Percentiles rank a stretch among this genome's conserved stretches.
phyloP scores from a whole-genome alignment of 1,140 invertebrate species.

The Ylistrum balloti region DNA sequence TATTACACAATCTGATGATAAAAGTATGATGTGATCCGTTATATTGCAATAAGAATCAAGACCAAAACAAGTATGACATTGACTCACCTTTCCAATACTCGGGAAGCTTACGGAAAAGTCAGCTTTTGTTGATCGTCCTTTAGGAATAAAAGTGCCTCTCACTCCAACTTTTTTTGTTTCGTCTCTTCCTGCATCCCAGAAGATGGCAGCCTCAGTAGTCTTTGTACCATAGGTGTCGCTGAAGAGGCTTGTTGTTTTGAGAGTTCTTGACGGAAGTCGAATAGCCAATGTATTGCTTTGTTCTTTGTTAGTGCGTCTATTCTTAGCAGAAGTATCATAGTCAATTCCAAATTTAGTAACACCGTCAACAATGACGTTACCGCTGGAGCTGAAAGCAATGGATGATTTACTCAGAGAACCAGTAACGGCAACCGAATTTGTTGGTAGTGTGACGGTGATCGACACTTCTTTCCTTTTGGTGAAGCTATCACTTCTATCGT shows the following conservation, averaged over 20 bases:
- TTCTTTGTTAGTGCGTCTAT: conserved; percentile 14
- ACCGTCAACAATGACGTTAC: conserved; percentile 49
- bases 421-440: conserved; percentile 46
- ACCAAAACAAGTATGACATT: not conserved
- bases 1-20: too few relatives aligned
- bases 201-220: conserved; percentile 62
- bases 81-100: conserved; percentile 69
- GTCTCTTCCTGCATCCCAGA: conserved; percentile 74
- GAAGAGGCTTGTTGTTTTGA: conserved; percentile 56
- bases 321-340: not conserved
- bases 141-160: conserved; percentile 60
- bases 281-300: conserved; percentile 48
- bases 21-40: not conserved
- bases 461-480: not conserved
- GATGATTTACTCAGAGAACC: conserved; percentile 50
- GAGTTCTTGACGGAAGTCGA: conserved; percentile 64
- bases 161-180: conserved; percentile 69
- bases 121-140: conserved; percentile 58
- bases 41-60: not conserved
- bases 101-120: conserved; percentile 69
- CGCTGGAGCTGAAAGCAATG: not conserved
- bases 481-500: conserved; percentile 49
- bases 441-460: not conserved
- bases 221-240: conserved; percentile 40
- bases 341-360: conserved; percentile 48